phyloP scores from a whole-genome alignment of 37 sponge, comb jelly and placozoan species.

The Geodia barretti region DNA sequence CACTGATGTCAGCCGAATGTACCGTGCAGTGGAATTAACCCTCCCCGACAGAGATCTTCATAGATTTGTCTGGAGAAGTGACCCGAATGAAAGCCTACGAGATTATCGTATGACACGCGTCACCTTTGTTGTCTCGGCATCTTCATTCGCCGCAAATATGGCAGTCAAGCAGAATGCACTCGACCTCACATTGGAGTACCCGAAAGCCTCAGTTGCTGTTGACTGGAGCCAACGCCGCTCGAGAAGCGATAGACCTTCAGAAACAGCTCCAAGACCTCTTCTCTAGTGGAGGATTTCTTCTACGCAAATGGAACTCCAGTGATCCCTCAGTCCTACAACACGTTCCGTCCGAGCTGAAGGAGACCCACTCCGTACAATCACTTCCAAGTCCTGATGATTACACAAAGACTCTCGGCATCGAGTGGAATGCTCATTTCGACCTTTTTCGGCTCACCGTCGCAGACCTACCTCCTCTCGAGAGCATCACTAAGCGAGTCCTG shows the following conservation, averaged over 20 bases:
- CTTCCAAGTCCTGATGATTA: too few relatives aligned
- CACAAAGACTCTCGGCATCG: constrained; percentile 4
- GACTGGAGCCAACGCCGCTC: constrained; percentile 15
- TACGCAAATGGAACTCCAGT: constrained; percentile 24
- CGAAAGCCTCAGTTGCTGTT: constrained; percentile 8
- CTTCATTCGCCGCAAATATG: constrained; percentile 9
- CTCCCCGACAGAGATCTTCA: constrained; percentile 16
- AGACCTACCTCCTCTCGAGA: too few relatives aligned
- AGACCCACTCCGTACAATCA: neutral
- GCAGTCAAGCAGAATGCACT: constrained; percentile 22
- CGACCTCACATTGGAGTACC: constrained; percentile 7
- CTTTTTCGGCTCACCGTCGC: too few relatives aligned
- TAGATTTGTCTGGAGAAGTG: constrained; percentile 22
- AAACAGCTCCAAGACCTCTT: neutral
- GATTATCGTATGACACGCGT: constrained; percentile 25
- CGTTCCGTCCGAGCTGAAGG: neutral
- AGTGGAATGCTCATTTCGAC: too few relatives aligned
- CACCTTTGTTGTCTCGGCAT: constrained; percentile 18
- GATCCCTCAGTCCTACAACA: neutral
- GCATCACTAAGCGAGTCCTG: constrained; percentile 31
- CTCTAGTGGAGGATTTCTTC: constrained; percentile 8
- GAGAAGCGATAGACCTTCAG: neutral
- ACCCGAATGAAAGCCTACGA: neutral
- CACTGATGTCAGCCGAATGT: constrained; percentile 29
- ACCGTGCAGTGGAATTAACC: neutral